phyloP scores from a whole-genome alignment of 2,113 vertebrate species.

The Trichomycterus rosablanca region DNA sequence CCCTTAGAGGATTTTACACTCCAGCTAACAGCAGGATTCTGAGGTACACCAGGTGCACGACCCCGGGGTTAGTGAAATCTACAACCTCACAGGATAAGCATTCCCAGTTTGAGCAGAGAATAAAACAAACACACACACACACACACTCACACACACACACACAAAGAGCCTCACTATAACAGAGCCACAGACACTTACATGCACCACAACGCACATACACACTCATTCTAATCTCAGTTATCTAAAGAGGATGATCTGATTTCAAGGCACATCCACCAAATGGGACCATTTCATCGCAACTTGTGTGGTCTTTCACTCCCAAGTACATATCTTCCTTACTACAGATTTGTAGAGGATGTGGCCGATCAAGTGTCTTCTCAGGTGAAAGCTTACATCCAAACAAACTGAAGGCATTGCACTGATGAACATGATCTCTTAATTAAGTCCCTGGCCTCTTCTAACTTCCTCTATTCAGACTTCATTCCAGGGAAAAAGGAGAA shows the following conservation, averaged over 20 bases:
- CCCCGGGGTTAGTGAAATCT: constrained; percentile 65
- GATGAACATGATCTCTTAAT: constrained; percentile 5
- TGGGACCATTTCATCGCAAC: constrained; percentile 38
- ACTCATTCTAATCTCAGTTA: constrained; percentile 36
- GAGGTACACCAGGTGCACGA: constrained; percentile 72
- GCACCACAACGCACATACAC: constrained; percentile 25
- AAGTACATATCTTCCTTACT: constrained; percentile 35
- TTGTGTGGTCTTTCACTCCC: constrained; percentile 45
- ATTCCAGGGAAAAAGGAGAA: too few species aligned
- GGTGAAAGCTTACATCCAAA: constrained; percentile 29
- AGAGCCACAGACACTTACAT: background rate
- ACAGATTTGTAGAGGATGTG: constrained; percentile 39
- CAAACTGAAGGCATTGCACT: constrained; percentile 18
- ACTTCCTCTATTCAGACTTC: constrained; percentile 31
- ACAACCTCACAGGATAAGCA: constrained; percentile 51
- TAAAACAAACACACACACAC: background rate
- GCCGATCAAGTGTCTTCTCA: constrained; percentile 37
- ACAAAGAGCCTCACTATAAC: constrained; percentile 29
- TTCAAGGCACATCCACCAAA: constrained; percentile 48
- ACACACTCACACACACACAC: constrained; percentile 19
- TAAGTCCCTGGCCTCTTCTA: constrained; percentile 4
- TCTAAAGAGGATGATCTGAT: constrained; percentile 46
- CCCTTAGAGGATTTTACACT: constrained; percentile 62
- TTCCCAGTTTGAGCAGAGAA: constrained; percentile 45
- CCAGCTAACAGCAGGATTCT: constrained; percentile 61